A percentile compares a stretch with the other conserved stretches of the same genome.
These are phyloP conservation scores for Panthera leo DNA, from an alignment of 2,113 vertebrate species.

Conservation along the genomic window DNA sequence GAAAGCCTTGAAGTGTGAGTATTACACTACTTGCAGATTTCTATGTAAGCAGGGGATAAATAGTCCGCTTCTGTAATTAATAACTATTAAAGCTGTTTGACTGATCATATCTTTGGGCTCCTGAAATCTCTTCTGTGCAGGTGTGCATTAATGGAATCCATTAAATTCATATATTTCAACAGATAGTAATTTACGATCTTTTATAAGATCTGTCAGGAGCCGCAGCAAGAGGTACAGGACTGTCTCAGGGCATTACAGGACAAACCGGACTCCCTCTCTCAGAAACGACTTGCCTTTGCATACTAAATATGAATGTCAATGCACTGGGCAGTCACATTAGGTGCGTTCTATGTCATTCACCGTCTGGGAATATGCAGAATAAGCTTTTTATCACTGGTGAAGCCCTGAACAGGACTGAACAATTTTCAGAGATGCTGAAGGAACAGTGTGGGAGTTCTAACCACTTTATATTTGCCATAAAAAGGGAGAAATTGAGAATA, in stretches of 20 bases:
- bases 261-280: conserved; percentile 75
- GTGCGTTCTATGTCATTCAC: conserved; percentile 47
- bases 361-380: conserved; percentile 73
- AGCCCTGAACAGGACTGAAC: conserved; percentile 66
- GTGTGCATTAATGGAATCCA: conserved; percentile 88
- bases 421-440: conserved; percentile 76
- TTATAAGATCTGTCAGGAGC: conserved; percentile 88
- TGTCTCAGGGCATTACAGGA: conserved; percentile 84
- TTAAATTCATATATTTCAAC: conserved; percentile 90
- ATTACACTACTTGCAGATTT: conserved; percentile 80
- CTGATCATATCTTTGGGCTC: conserved; percentile 85
- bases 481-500: conserved; percentile 68
- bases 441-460: conserved; percentile 74
- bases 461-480: conserved; percentile 72
- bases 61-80: conserved; percentile 85
- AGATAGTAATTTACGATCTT: conserved; percentile 88
- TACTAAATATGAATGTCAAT: conserved; percentile 83
- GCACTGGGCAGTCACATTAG: conserved; percentile 70
- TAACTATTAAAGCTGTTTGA: conserved; percentile 88
- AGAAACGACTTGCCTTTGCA: conserved; percentile 78
- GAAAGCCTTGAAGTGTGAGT: conserved; percentile 65
- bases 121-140: conserved; percentile 86
- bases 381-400: conserved; percentile 75
- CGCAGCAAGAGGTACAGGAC: conserved; percentile 84
- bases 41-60: conserved; percentile 78